phyloP scores from a whole-genome alignment of 2,888 invertebrate species.

The Temnothorax ravouxi region DNA sequence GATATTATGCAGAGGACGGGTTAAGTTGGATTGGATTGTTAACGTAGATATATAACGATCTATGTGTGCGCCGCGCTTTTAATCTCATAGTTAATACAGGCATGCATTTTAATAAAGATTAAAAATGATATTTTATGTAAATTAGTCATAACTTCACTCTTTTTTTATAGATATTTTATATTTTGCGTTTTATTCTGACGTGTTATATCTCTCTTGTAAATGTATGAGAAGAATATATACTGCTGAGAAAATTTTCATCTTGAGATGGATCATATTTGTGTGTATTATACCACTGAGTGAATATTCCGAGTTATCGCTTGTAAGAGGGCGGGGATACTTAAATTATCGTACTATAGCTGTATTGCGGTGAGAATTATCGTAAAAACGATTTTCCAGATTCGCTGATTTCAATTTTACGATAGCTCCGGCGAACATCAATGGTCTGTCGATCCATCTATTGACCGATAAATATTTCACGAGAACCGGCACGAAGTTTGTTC shows the following conservation, averaged over 20 bases:
- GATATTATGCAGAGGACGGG: neutral
- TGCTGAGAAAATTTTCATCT: neutral
- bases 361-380: conserved; percentile 44
- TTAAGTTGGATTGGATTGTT: neutral
- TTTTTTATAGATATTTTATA: neutral
- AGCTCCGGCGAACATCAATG: conserved; percentile 40
- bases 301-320: conserved; percentile 21
- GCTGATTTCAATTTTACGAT: conserved; percentile 62
- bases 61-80: neutral
- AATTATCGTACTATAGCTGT: neutral
- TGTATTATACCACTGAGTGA: neutral
- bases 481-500: conserved; percentile 14
- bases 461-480: conserved; percentile 69
- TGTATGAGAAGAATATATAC: neutral
- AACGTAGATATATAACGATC: neutral
- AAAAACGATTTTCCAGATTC: conserved; percentile 58
- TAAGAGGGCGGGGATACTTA: neutral
- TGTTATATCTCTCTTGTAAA: neutral
- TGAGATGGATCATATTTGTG: neutral
- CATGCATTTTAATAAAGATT: neutral
- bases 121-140: conserved; percentile 4
- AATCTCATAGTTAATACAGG: neutral
- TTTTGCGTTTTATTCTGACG: neutral
- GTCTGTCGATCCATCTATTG: conserved; percentile 41
- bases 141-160: neutral